Evolutionary conservation across 2,888 invertebrate species (phyloP).

Genomic region (Stenodema calcarata): DNA sequence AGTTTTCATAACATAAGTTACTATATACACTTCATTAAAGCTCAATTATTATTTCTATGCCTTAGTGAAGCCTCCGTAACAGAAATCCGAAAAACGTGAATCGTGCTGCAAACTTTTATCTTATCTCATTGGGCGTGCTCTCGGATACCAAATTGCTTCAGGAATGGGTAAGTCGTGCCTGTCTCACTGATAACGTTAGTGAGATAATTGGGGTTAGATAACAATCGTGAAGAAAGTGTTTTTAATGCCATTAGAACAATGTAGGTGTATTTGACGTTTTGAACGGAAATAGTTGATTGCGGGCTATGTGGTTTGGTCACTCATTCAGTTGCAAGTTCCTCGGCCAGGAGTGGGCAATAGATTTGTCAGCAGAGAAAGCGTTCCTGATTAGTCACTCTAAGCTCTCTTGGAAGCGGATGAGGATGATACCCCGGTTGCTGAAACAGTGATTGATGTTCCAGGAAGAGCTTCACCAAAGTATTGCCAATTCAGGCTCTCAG

Average conservation of each 20-base stretch:
- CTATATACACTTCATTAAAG: not conserved
- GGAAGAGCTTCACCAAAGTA: not conserved
- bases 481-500: not conserved
- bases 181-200: not conserved
- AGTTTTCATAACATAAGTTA: not conserved
- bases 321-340: too few relatives aligned
- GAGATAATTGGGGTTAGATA: too few relatives aligned
- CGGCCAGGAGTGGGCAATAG: too few relatives aligned
- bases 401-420: not conserved
- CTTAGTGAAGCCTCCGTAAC: not conserved
- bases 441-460: not conserved
- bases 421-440: not conserved
- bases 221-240: too few relatives aligned
- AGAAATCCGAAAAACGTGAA: not conserved
- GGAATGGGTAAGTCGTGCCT: not conserved
- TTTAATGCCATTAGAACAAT: too few relatives aligned
- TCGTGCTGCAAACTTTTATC: not conserved
- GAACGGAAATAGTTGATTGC: too few relatives aligned
- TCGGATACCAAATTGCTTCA: not conserved
- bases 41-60: not conserved
- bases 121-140: not conserved
- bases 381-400: not conserved
- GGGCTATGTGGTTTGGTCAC: too few relatives aligned
- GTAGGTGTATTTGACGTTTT: too few relatives aligned
- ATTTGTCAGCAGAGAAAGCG: not conserved